phyloP scores from a whole-genome alignment of 1,140 invertebrate genomes.

The Dendroctonus ponderosae region DNA sequence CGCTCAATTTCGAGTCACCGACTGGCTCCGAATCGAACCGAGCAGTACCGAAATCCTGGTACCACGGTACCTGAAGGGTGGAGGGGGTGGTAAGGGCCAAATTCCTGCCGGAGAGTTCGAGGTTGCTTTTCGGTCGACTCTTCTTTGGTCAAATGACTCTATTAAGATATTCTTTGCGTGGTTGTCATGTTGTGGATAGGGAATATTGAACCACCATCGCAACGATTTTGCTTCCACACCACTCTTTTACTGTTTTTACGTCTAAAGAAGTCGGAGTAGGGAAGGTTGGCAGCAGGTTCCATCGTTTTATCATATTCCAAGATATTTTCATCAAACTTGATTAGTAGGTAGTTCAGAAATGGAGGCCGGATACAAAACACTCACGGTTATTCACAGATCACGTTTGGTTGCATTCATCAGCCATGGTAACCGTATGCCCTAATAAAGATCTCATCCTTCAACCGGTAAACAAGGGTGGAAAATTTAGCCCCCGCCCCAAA shows the following conservation, averaged over 20 bases:
- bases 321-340: too few relatives aligned
- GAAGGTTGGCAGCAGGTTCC: too few relatives aligned
- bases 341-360: too few relatives aligned
- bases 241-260: too few relatives aligned
- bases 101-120: slow-evolving; percentile 22
- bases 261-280: too few relatives aligned
- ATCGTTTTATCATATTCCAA: too few relatives aligned
- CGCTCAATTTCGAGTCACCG: slow-evolving; percentile 15
- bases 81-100: slow-evolving; percentile 8
- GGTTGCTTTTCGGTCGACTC: slow-evolving; percentile 15
- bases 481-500: not conserved
- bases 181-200: not conserved
- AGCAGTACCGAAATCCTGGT: slow-evolving; percentile 5
- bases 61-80: not conserved
- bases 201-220: too few relatives aligned
- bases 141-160: slow-evolving; percentile 25
- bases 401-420: not conserved
- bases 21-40: not conserved
- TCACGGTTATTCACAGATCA: not conserved
- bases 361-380: too few relatives aligned
- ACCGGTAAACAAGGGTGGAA: slow-evolving; percentile 3
- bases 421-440: not conserved
- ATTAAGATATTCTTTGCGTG: slow-evolving; percentile 19
- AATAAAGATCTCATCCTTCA: not conserved
- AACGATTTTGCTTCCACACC: too few relatives aligned